Base-by-base conservation (phyloP, 2,888 invertebrate species). In the Mactromeris polynyma region DNA sequence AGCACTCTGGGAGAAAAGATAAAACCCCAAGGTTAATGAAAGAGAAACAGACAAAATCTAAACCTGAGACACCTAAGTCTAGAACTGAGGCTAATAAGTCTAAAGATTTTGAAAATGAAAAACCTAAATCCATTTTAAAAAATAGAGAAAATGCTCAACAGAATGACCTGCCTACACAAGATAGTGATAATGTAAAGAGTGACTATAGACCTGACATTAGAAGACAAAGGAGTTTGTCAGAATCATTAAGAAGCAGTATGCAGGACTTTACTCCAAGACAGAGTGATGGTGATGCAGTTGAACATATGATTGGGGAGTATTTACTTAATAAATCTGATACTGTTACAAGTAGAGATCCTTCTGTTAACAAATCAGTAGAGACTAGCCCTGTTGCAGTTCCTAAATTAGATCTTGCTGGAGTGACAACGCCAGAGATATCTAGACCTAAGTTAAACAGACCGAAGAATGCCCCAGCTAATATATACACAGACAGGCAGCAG, bases 401-500 rank as follows among this genome's bases (percentile, higher is more conserved):
- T 38, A 90, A 89, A 14, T 83, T 91, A n/a, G 86, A 92, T 87
- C 85, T 91, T 31, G 73, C 69, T 40, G 90, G 84, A n/a, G 82
- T 88, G 11, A 51, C 33, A 26, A 89, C 87, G 42, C 21, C 73
- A 54, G 90, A 88, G n/a, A 90, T 90, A 58, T 89, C 90, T 58
- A 92, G 93, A 86, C 93, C 93, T 31, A 88, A 90, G 85, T 84
- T 94, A 36, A 92, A 94, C 69, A 86, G 94, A 78, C 94, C 94
- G 14, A 92, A 92, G 79, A 86, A 93, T 89, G 93, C 92, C 54
- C 94, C 94, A n/a, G 83, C 84, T 21, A 93, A 86, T 80, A 92
- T 94, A 54, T 94, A 93, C 77, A 90, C 89, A 54, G 93, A 93
- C 26, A 92, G 82, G 58, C 64, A 80, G 38, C 58, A 69, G 46